A percentile compares a stretch with the other conserved stretches of the same genome.
Evolutionary conservation across 2,113 vertebrate species (phyloP).

Genomic region (Cynocephalus volans): DNA sequence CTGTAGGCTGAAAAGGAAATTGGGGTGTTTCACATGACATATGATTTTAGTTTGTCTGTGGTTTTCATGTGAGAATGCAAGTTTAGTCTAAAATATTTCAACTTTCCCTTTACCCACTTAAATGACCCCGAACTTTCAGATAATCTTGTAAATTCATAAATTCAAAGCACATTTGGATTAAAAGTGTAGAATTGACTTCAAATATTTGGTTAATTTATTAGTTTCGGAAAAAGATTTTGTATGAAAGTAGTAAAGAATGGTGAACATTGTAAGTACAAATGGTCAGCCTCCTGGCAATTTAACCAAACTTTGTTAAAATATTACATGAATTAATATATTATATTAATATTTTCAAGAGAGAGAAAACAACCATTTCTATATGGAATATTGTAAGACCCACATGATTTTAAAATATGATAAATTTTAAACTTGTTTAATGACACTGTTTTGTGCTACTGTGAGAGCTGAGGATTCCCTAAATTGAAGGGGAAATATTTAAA

Average conservation of each 20-base stretch:
- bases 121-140: constrained; percentile 67
- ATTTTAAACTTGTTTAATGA: constrained; percentile 53
- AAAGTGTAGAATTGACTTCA: constrained; percentile 52
- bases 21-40: constrained; percentile 80
- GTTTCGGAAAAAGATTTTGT: constrained; percentile 37
- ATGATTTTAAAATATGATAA: constrained; percentile 59
- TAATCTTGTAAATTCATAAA: constrained; percentile 51
- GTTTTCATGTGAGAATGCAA: constrained; percentile 82
- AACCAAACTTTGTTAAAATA: neutral
- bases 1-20: constrained; percentile 77
- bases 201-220: constrained; percentile 41
- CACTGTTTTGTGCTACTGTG: constrained; percentile 2
- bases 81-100: constrained; percentile 80
- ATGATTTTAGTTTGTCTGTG: constrained; percentile 84
- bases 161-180: constrained; percentile 20
- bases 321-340: constrained; percentile 6
- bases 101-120: constrained; percentile 81
- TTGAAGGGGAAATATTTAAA: neutral
- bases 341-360: neutral
- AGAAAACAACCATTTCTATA: constrained; percentile 23
- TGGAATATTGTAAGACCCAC: neutral
- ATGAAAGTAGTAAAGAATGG: constrained; percentile 33
- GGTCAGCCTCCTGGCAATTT: neutral
- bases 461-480: constrained; percentile 7
- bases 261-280: neutral